Evolutionary conservation across 30 jellyfish, hydroid and myxozoan species (phyloP).

Genomic region (Sanderia malayensis): DNA sequence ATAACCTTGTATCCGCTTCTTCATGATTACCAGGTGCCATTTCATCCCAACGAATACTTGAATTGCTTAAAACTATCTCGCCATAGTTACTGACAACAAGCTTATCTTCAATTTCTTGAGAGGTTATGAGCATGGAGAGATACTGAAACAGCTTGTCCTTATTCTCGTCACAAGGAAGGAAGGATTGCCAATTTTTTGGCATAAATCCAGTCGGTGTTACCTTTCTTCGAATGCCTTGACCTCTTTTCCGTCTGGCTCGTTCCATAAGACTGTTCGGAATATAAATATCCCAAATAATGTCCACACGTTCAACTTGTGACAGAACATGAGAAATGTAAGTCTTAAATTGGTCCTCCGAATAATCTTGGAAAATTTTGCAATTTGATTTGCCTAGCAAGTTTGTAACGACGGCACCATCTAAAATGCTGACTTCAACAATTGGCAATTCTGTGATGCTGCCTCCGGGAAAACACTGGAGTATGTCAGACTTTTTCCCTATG

Average conservation of each 20-base stretch:
- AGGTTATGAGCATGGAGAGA: too few relatives aligned
- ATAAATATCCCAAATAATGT: constrained; percentile 4
- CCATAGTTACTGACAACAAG: too few relatives aligned
- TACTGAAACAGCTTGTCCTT: background rate
- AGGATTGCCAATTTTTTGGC: background rate
- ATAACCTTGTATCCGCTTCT: too few relatives aligned
- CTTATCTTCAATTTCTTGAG: too few relatives aligned
- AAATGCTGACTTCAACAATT: background rate
- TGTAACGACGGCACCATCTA: constrained; percentile 15
- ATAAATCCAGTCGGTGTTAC: background rate
- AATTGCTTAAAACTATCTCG: too few relatives aligned
- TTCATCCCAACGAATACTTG: too few relatives aligned
- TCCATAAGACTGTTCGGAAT: too few relatives aligned
- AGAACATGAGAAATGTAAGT: background rate
- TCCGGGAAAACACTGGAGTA: background rate
- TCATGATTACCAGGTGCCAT: too few relatives aligned
- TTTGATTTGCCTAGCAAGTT: background rate
- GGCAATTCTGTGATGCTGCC: background rate
- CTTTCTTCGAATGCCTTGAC: constrained; percentile 3
- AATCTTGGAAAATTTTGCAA: background rate
- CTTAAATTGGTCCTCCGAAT: constrained; percentile 1
- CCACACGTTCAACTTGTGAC: background rate
- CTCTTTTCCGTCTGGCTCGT: background rate
- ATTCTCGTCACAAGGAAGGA: background rate
- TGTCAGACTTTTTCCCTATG: background rate